Percentiles rank a stretch among this genome's conserved stretches.
Evolutionary conservation across 2,797 vertebrate species (phyloP).

Genomic region (Lithobates sylvaticus): DNA sequence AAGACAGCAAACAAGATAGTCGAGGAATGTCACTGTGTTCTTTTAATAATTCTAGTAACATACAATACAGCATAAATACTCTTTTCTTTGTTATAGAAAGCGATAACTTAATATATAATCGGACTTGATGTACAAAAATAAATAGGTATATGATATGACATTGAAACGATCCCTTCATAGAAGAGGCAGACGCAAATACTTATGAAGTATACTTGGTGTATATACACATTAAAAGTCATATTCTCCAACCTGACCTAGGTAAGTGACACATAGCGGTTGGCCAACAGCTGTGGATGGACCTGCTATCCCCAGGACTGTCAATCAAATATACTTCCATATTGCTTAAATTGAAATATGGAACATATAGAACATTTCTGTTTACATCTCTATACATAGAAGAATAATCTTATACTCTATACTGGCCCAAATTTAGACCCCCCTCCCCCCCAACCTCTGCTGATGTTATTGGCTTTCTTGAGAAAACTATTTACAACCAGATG

Average conservation of each 20-base stretch:
- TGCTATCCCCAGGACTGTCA: slow-evolving; percentile 73
- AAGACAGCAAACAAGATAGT: slow-evolving; percentile 26
- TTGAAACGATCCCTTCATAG: slow-evolving; percentile 94
- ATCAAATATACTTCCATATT: slow-evolving; percentile 47
- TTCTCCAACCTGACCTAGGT: slow-evolving; percentile 79
- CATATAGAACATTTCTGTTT: slow-evolving; percentile 32
- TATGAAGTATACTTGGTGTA: slow-evolving; percentile 91
- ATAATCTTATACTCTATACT: slow-evolving; percentile 40
- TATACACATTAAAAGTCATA: slow-evolving; percentile 72
- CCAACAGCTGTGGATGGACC: slow-evolving; percentile 77
- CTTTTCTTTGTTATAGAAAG: slow-evolving; percentile 93
- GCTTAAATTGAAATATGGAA: slow-evolving; percentile 5
- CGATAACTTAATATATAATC: slow-evolving; percentile 92
- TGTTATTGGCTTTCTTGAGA: background rate
- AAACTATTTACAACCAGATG: slow-evolving; percentile 27
- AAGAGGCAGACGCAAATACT: slow-evolving; percentile 92
- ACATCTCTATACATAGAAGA: slow-evolving; percentile 22
- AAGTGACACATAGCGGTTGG: slow-evolving; percentile 69
- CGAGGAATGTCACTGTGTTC: slow-evolving; percentile 44
- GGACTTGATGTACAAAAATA: slow-evolving; percentile 99
- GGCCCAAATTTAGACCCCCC: slow-evolving; percentile 33
- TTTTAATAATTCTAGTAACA: slow-evolving; percentile 86
- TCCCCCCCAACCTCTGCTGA: background rate
- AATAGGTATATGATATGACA: slow-evolving; percentile 95
- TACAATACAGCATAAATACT: slow-evolving; percentile 98